These are phyloP conservation scores for Danaus plexippus DNA, from an alignment of 1,140 invertebrate species.

Conservation along the genomic window DNA sequence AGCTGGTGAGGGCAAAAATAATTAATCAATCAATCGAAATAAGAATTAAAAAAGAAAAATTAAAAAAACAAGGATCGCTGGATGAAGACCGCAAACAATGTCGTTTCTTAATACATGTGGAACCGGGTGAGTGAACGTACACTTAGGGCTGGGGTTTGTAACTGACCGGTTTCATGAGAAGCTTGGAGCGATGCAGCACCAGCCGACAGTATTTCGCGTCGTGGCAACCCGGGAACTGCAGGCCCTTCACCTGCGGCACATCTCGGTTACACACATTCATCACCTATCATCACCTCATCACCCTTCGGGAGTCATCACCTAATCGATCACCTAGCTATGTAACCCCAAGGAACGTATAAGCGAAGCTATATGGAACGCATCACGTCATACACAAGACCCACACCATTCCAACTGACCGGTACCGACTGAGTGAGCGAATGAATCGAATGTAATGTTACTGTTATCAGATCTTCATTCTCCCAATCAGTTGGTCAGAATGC, in stretches of 20 bases:
- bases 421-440: conserved; percentile 40
- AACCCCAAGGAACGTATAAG: conserved; percentile 29
- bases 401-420: conserved; percentile 32
- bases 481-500: conserved; percentile 32
- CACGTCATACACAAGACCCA: conserved; percentile 51
- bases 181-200: conserved; percentile 93
- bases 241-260: conserved; percentile 89
- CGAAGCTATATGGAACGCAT: conserved; percentile 51
- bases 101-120: conserved; percentile 2
- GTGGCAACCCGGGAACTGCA: conserved; percentile 94
- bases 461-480: conserved; percentile 28
- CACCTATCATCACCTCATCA: conserved; percentile 5
- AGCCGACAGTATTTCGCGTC: conserved; percentile 94
- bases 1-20: conserved; percentile 18
- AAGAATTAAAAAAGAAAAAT: conserved; percentile 10
- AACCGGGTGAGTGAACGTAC: neutral
- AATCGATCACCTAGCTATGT: conserved; percentile 2
- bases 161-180: conserved; percentile 95
- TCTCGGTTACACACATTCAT: conserved; percentile 41
- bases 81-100: conserved; percentile 16
- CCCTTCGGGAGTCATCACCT: neutral
- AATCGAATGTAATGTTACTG: conserved; percentile 5
- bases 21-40: neutral
- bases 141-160: conserved; percentile 26
- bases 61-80: conserved; percentile 11